Conservation (phyloP, 2,888 invertebrate genomes). For the Acleris emargana region DNA sequence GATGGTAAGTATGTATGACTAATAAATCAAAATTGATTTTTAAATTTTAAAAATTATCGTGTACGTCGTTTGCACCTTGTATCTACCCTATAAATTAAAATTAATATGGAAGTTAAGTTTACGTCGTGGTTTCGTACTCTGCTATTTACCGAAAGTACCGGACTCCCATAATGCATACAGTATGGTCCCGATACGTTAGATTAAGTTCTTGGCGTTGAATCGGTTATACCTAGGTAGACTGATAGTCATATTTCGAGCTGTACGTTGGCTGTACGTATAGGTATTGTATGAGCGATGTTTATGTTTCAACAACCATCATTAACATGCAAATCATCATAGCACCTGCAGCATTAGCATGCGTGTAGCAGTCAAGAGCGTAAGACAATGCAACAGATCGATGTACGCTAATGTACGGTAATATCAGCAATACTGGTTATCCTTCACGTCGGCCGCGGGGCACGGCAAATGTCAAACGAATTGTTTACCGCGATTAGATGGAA, state of each 20-base stretch:
- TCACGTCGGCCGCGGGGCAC: slow-evolving; percentile 36
- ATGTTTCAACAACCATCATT: slow-evolving; percentile 33
- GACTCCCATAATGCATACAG: too few relatives aligned
- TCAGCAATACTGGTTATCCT: slow-evolving; percentile 39
- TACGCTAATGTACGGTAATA: slow-evolving; percentile 34
- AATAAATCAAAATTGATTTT: too few relatives aligned
- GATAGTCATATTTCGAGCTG: background rate
- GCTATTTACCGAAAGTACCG: too few relatives aligned
- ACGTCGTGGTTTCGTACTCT: too few relatives aligned
- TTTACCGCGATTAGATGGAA: slow-evolving; percentile 16
- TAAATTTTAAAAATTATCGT: too few relatives aligned
- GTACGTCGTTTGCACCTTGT: too few relatives aligned
- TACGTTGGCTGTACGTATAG: background rate
- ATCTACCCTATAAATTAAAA: too few relatives aligned
- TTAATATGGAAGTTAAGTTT: too few relatives aligned
- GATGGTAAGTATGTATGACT: too few relatives aligned
- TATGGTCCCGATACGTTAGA: too few relatives aligned
- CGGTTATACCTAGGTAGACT: background rate
- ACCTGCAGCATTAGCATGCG: slow-evolving; percentile 46
- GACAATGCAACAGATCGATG: slow-evolving; percentile 35
- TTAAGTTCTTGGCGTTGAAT: too few relatives aligned
- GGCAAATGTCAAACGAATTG: slow-evolving; percentile 37
- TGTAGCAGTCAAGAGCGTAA: slow-evolving; percentile 19
- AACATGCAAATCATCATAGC: slow-evolving; percentile 45
- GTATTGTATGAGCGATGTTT: slow-evolving; percentile 12